Conservation (phyloP, 1,140 invertebrate genomes). For the Sminthurides bifidus region DNA sequence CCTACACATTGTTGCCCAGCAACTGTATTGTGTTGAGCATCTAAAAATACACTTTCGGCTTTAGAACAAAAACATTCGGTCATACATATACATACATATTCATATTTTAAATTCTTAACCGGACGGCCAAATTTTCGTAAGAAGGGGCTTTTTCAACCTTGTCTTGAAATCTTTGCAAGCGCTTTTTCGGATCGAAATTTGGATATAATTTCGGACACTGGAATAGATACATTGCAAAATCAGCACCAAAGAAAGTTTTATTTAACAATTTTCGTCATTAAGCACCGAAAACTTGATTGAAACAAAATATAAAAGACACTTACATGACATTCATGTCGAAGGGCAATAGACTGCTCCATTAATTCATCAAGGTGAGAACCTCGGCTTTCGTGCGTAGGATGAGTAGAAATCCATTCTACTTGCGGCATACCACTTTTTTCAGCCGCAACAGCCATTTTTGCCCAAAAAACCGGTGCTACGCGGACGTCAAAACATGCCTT, state of each 20-base stretch:
- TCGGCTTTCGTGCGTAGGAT: constrained; percentile 46
- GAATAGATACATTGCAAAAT: too few species aligned
- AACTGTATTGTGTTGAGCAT: too few species aligned
- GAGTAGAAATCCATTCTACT: constrained; percentile 48
- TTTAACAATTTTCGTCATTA: background rate
- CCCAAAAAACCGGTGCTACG: constrained; percentile 49
- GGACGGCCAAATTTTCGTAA: background rate
- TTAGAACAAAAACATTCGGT: too few species aligned
- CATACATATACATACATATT: too few species aligned
- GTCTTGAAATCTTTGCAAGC: constrained; percentile 11
- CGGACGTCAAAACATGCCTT: constrained; percentile 53
- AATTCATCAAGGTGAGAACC: constrained; percentile 40
- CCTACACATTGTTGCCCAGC: too few species aligned
- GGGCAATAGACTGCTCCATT: constrained; percentile 38
- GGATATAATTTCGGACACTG: constrained; percentile 30
- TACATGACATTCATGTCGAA: constrained; percentile 33
- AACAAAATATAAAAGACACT: background rate
- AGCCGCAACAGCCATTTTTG: constrained; percentile 39
- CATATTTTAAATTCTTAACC: too few species aligned
- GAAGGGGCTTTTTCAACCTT: background rate
- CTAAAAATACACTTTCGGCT: too few species aligned
- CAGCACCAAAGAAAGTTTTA: too few species aligned
- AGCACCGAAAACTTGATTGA: background rate
- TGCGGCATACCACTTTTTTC: constrained; percentile 32
- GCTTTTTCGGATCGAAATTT: constrained; percentile 13